These are phyloP conservation scores for Sylvia borin DNA, from an alignment of 2,797 vertebrate genomes.

Conservation along the genomic window DNA sequence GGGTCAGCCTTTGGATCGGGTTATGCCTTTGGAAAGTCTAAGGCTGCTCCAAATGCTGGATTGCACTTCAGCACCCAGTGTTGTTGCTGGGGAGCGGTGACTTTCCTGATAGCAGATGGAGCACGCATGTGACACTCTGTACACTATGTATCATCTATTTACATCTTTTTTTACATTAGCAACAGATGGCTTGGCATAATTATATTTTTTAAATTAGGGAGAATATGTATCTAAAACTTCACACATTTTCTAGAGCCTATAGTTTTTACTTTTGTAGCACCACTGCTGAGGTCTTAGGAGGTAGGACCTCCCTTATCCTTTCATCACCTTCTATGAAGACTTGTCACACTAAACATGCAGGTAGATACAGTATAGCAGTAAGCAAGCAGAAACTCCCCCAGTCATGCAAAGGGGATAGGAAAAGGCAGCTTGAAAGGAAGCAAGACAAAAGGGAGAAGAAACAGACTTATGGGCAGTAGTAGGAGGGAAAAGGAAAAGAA, in stretches of 20 bases:
- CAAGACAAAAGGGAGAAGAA: neutral
- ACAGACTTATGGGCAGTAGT: neutral
- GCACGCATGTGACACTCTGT: slow-evolving; percentile 61
- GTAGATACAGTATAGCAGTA: neutral
- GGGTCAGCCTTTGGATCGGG: neutral
- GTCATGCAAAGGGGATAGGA: neutral
- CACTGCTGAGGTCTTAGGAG: neutral
- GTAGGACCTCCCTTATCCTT: neutral
- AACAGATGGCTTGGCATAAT: slow-evolving; percentile 72
- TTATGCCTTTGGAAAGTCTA: neutral
- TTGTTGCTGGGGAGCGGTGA: slow-evolving; percentile 47
- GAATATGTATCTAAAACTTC: slow-evolving; percentile 32
- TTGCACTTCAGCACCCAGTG: neutral
- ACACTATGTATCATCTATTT: slow-evolving; percentile 74
- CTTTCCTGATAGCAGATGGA: slow-evolving; percentile 71
- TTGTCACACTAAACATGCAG: neutral
- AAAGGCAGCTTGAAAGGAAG: neutral
- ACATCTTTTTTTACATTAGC: slow-evolving; percentile 69
- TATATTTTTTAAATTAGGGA: slow-evolving; percentile 52
- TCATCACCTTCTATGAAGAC: neutral
- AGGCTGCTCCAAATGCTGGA: neutral
- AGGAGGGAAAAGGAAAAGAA: neutral
- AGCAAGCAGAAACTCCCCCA: neutral
- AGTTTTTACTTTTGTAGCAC: slow-evolving; percentile 8
- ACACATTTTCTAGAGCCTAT: slow-evolving; percentile 16